Evolutionary conservation across 2,888 invertebrate species (phyloP).

Genomic region (Zeuzera pyrina): DNA sequence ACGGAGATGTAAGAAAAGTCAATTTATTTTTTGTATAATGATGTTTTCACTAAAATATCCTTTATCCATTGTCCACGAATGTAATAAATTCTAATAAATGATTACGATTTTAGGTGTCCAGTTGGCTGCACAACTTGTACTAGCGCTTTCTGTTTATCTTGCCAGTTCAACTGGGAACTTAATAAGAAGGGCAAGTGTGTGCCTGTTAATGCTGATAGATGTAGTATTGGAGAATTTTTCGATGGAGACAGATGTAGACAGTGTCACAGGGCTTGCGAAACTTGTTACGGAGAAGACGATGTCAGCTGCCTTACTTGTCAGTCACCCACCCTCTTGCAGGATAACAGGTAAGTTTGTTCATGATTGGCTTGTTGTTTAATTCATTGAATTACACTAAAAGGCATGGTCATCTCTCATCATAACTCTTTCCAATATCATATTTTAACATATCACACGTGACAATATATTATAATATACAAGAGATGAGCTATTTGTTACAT

Average conservation of each 20-base stretch:
- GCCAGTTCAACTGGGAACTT: constrained; percentile 81
- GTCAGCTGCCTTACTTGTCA: constrained; percentile 82
- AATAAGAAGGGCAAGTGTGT: constrained; percentile 84
- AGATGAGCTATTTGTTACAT: too few species aligned
- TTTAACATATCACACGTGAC: too few species aligned
- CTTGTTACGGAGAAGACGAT: constrained; percentile 85
- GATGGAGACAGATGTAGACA: constrained; percentile 78
- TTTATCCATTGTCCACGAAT: too few species aligned
- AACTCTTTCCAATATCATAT: too few species aligned
- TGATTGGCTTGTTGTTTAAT: not conserved
- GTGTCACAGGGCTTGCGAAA: constrained; percentile 86
- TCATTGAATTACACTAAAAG: not conserved
- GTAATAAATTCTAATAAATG: too few species aligned
- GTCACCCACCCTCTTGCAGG: constrained; percentile 81
- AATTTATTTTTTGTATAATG: too few species aligned
- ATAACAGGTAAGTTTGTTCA: constrained; percentile 48
- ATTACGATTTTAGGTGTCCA: constrained; percentile 78
- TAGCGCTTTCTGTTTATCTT: constrained; percentile 81
- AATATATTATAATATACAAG: too few species aligned
- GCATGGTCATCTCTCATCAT: not conserved
- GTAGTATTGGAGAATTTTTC: constrained; percentile 76
- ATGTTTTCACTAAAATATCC: too few species aligned
- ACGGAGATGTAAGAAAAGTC: too few species aligned
- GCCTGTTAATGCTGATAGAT: constrained; percentile 78
- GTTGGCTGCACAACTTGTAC: constrained; percentile 84